A percentile compares a stretch with the other conserved stretches of the same genome.
phyloP scores from a whole-genome alignment of 2,113 vertebrate genomes.

The Acrocephalus kingi region DNA sequence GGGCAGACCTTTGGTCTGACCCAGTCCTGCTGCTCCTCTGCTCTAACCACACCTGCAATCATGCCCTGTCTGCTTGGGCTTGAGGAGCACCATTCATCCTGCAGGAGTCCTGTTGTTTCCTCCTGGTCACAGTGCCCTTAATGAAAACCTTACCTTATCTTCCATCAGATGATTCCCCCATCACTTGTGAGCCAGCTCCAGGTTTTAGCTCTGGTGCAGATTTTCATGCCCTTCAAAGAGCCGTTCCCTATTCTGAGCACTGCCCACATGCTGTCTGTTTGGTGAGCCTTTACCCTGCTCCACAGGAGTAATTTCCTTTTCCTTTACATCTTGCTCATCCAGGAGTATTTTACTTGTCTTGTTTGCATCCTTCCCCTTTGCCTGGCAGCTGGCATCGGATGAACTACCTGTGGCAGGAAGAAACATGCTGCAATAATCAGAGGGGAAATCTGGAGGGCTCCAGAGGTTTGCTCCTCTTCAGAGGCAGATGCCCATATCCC shows the following conservation, averaged over 20 bases:
- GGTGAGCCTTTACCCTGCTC: constrained; percentile 13
- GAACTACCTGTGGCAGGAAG: constrained; percentile 56
- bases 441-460: constrained; percentile 41
- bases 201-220: neutral
- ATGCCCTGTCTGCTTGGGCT: neutral
- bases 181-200: neutral
- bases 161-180: neutral
- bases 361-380: constrained; percentile 33
- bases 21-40: neutral
- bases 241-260: neutral
- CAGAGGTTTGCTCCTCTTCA: neutral
- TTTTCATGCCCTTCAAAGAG: constrained; percentile 38
- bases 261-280: constrained; percentile 15
- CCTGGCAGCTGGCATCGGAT: constrained; percentile 3
- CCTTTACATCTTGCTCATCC: neutral
- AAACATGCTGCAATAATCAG: constrained; percentile 38
- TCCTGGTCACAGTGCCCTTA: neutral
- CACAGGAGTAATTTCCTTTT: constrained; percentile 45
- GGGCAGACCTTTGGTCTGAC: constrained; percentile 8
- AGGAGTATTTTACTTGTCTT: neutral
- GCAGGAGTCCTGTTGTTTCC: neutral
- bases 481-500: constrained; percentile 14
- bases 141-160: neutral
- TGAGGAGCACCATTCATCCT: constrained; percentile 3
- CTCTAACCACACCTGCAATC: neutral